Evolutionary conservation across 1,140 invertebrate species (phyloP), one percentile per base, ranked within the genome.

Genomic region (Spodoptera frugiperda): DNA sequence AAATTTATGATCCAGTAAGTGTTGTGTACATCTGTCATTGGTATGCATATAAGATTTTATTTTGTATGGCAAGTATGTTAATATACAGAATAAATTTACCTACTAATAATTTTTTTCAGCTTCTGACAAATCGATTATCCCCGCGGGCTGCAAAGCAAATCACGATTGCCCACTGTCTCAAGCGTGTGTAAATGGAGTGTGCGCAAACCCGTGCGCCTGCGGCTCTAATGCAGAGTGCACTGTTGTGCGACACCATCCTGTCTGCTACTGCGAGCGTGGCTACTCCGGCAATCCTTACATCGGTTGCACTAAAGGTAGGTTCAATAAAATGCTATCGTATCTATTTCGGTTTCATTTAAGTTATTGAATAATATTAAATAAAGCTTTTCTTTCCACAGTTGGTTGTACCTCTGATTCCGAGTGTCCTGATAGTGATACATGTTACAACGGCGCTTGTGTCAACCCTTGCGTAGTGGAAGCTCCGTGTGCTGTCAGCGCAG

Each of bases 141-240:
- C 95, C 46, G 95, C 96, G 11, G 97, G 96, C 54, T 98, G 98
- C 86, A 95, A 95, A 82, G 96, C 96, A 1, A 97, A 97, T 87
- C 95, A 95, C 2, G 97, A 98, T 61, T 98, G 98, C 89, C 95
- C 96, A 17, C 89, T 96, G 49, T 96, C 96, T 17, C 96, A 98
- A 91, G 96, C 97, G 3, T 98, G 98, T 86, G 95, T 98, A 44
- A 98, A 98, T 80, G 94, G 95, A 54, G 91, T 95, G 9, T 98
- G 98, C 87, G 95, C 97, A 5, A 97, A 96, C 87, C 98, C 98
- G 0, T 98, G 98, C 81, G 96, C 97, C 75, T 98, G 98, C 86
- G 98, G 98, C 51, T 93, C 95, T 1, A 96, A 98, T 86, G 96
- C 97, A 2, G 96, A 97, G 80, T 98, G 98, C 89, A 94, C 94